These are phyloP conservation scores for Siderastrea radians DNA, from an alignment of 92 coral and sea anemone species.

Conservation along the genomic window DNA sequence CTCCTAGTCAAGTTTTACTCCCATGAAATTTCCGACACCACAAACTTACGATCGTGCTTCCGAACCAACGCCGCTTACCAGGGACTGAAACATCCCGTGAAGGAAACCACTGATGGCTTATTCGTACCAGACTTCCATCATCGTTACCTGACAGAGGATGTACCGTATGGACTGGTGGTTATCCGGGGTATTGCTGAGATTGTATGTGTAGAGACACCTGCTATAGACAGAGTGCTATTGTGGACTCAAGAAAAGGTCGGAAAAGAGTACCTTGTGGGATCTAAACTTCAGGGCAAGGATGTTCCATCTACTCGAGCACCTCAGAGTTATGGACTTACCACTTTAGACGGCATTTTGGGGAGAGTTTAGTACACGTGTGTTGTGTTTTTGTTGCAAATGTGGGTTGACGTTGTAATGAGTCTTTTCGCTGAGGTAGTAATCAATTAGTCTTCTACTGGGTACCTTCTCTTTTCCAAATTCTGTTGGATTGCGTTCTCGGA, in stretches of 20 bases:
- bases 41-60: conserved; percentile 40
- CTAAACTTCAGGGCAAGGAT: conserved; percentile 58
- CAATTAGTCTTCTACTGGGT: no score
- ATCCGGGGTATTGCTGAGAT: conserved; percentile 68
- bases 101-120: conserved; percentile 31
- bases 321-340: conserved; percentile 54
- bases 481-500: no score
- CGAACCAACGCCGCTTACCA: conserved; percentile 61
- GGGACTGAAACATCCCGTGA: conserved; percentile 60
- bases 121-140: conserved; percentile 60
- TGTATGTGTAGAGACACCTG: conserved; percentile 58
- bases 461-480: no score
- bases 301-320: conserved; percentile 61
- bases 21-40: conserved; percentile 57
- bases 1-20: conserved; percentile 35
- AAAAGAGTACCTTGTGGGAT: conserved; percentile 63
- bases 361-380: not conserved
- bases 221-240: conserved; percentile 42
- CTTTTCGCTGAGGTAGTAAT: no score
- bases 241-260: conserved; percentile 64
- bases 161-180: conserved; percentile 65
- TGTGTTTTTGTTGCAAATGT: no score
- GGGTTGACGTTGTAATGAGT: no score
- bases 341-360: conserved; percentile 43
- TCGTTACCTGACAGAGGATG: conserved; percentile 71